A percentile compares a stretch with the other conserved stretches of the same genome.
These are phyloP conservation scores for Stenopsyche tienmushanensis DNA, from an alignment of 1,140 invertebrate genomes.

Conservation along the genomic window DNA sequence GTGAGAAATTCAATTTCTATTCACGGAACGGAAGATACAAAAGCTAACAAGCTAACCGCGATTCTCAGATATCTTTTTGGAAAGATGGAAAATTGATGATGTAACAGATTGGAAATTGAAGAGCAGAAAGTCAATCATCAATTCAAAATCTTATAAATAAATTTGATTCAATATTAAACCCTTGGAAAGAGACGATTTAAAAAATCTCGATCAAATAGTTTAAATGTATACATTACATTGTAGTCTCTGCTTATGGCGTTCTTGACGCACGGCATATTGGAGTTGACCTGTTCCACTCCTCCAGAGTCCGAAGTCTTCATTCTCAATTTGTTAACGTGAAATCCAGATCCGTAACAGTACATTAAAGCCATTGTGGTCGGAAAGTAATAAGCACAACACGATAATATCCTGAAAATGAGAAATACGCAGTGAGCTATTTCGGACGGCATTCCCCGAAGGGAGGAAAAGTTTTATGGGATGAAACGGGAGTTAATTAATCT, in stretches of 20 bases:
- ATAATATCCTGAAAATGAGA: slow-evolving; percentile 64
- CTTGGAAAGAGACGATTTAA: not conserved
- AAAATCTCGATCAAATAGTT: not conserved
- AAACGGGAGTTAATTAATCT: too few species aligned
- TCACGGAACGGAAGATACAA: not conserved
- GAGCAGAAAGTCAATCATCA: not conserved
- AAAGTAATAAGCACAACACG: slow-evolving; percentile 83
- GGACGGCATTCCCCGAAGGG: too few species aligned
- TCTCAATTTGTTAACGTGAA: slow-evolving; percentile 79
- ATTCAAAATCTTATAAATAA: not conserved
- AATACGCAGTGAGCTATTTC: too few species aligned
- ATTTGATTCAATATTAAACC: not conserved
- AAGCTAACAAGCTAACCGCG: not conserved
- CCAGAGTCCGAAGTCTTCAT: slow-evolving; percentile 58
- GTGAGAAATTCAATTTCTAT: slow-evolving; percentile 31
- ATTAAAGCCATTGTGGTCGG: slow-evolving; percentile 86
- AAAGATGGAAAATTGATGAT: not conserved
- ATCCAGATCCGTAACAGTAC: slow-evolving; percentile 86
- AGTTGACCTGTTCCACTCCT: slow-evolving; percentile 45
- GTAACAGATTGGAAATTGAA: not conserved
- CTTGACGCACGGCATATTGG: slow-evolving; percentile 52
- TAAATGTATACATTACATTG: slow-evolving; percentile 45
- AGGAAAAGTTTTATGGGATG: too few species aligned
- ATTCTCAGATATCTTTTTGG: not conserved
- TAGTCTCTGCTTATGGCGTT: slow-evolving; percentile 52